Evolutionary conservation across 2,113 vertebrate genomes (phyloP).

Genomic region (Orcinus orca): DNA sequence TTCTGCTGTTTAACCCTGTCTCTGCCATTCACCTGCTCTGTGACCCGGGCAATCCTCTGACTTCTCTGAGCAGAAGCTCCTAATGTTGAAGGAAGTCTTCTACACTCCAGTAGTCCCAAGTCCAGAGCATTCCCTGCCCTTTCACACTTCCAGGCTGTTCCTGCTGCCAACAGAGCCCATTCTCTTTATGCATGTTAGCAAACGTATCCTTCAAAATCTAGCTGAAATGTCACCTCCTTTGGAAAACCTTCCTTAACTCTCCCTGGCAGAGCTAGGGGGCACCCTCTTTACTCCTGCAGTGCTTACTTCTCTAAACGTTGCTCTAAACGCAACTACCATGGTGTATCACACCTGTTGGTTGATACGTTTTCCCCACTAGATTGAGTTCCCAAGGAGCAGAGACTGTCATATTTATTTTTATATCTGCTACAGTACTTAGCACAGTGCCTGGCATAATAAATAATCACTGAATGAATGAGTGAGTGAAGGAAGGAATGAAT

Average conservation of each 20-base stretch:
- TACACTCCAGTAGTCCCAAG: neutral
- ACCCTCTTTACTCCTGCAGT: neutral
- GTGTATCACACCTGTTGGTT: neutral
- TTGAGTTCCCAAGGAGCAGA: neutral
- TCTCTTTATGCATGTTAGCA: neutral
- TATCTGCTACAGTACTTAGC: neutral
- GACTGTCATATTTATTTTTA: neutral
- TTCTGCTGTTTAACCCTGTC: neutral
- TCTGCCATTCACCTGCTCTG: neutral
- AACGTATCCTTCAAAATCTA: neutral
- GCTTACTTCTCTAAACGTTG: neutral
- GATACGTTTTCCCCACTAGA: neutral
- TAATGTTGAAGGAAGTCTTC: neutral
- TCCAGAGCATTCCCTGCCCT: neutral
- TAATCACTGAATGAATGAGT: slow-evolving; percentile 11
- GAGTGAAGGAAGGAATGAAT: neutral
- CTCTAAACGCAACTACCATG: neutral
- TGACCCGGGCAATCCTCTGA: neutral
- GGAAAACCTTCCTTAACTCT: neutral
- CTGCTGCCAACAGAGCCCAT: neutral
- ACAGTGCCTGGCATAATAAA: slow-evolving; percentile 13
- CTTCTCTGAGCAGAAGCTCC: neutral
- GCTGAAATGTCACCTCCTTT: neutral
- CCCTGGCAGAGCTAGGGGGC: neutral
- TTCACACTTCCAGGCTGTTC: neutral